These are phyloP conservation scores for Mythimna pallens DNA, from an alignment of 2,888 invertebrate genomes.

Conservation along the genomic window DNA sequence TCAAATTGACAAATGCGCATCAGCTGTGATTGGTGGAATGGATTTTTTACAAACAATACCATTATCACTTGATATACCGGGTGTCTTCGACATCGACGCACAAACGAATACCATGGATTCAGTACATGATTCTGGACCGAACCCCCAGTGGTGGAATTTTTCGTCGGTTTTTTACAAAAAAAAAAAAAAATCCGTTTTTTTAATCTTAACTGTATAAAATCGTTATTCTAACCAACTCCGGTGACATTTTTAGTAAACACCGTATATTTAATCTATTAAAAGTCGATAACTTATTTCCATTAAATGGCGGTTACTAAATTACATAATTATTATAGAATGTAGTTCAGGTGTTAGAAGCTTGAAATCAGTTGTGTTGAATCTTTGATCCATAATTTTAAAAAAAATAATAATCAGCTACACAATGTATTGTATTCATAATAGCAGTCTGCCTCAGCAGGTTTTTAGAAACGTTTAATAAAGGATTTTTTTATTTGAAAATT, in stretches of 20 bases:
- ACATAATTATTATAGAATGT: background rate
- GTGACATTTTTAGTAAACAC: too few relatives aligned
- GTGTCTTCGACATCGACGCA: too few relatives aligned
- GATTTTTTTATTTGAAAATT: constrained; percentile 22
- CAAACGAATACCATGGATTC: too few relatives aligned
- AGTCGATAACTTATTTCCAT: background rate
- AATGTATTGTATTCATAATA: background rate
- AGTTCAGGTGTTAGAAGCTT: constrained; percentile 11
- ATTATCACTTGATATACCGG: background rate
- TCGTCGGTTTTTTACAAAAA: too few relatives aligned
- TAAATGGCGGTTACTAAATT: background rate
- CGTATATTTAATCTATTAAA: background rate
- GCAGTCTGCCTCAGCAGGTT: constrained; percentile 26
- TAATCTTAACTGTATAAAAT: too few relatives aligned
- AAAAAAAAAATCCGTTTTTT: too few relatives aligned
- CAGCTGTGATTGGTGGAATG: background rate
- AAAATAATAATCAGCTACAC: background rate
- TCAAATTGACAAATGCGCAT: background rate
- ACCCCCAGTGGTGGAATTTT: too few relatives aligned
- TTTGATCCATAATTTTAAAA: background rate
- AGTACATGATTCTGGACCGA: too few relatives aligned
- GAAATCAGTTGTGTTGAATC: constrained; percentile 8
- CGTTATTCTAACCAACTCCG: too few relatives aligned
- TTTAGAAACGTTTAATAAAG: constrained; percentile 26
- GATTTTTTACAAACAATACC: background rate